phyloP scores from a whole-genome alignment of 2,888 invertebrate species.

The Scrobipalpa atriplicella region DNA sequence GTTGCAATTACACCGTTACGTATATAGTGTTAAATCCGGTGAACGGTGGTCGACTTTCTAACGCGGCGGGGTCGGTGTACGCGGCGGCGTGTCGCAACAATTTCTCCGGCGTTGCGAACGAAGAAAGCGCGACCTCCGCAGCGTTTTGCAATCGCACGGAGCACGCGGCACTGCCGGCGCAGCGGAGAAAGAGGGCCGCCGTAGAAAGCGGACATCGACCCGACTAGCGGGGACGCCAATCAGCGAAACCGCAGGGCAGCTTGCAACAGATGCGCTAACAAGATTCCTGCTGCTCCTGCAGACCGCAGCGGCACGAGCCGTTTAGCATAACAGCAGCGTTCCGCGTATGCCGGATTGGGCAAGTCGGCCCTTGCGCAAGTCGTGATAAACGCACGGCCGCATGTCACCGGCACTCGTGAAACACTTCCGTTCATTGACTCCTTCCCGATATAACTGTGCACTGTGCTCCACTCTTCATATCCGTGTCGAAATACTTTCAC shows the following conservation, averaged over 20 bases:
- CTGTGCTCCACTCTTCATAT: constrained; percentile 51
- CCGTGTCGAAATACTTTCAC: constrained; percentile 71
- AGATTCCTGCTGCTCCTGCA: constrained; percentile 58
- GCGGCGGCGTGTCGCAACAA: constrained; percentile 78
- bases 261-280: constrained; percentile 64
- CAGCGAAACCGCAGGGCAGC: constrained; percentile 52
- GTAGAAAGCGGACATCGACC: constrained; percentile 74
- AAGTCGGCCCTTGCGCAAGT: constrained; percentile 74
- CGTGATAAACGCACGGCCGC: constrained; percentile 71
- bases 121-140: constrained; percentile 82
- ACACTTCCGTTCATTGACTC: constrained; percentile 83
- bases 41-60: constrained; percentile 82
- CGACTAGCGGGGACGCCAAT: constrained; percentile 39
- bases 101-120: constrained; percentile 80
- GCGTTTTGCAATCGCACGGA: constrained; percentile 77
- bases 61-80: constrained; percentile 81
- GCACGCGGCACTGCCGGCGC: constrained; percentile 34
- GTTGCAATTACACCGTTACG: constrained; percentile 81
- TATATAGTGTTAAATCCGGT: constrained; percentile 78
- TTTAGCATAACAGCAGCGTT: constrained; percentile 50
- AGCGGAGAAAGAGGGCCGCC: constrained; percentile 59
- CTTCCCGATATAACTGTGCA: constrained; percentile 71
- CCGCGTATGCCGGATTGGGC: constrained; percentile 64
- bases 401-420: constrained; percentile 76
- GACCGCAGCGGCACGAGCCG: constrained; percentile 55